phyloP scores from a whole-genome alignment of 2,113 vertebrate genomes.

The Dicrurus megarhynchus region DNA sequence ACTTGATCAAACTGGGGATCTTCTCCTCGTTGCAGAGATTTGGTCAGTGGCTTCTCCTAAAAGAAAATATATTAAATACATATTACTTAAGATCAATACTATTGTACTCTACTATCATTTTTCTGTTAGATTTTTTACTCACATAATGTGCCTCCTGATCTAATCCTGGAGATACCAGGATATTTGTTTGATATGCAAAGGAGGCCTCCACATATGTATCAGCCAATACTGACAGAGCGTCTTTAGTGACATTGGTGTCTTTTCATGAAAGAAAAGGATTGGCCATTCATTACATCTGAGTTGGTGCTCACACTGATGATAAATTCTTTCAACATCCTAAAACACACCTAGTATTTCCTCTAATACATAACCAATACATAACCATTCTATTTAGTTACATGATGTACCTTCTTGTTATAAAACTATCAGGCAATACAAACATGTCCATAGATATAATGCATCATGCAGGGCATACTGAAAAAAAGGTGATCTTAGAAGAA shows the following conservation, averaged over 20 bases:
- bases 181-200: neutral
- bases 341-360: neutral
- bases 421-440: neutral
- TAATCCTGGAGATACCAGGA: neutral
- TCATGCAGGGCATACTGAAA: neutral
- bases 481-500: neutral
- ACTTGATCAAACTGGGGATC: conserved; percentile 98
- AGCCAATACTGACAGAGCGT: neutral
- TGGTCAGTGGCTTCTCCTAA: conserved; percentile 95
- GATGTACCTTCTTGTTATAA: neutral
- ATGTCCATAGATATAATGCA: neutral
- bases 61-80: conserved; percentile 8
- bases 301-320: neutral
- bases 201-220: neutral
- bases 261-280: neutral
- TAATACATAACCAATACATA: neutral
- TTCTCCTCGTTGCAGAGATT: conserved; percentile 95
- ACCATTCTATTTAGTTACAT: neutral
- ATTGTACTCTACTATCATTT: neutral
- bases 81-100: neutral
- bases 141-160: neutral
- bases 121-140: neutral
- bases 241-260: neutral
- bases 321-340: neutral
- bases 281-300: neutral